A percentile compares a stretch with the other conserved stretches of the same genome.
phyloP scores from a whole-genome alignment of 1,140 invertebrate species.

The Drosophila triauraria region DNA sequence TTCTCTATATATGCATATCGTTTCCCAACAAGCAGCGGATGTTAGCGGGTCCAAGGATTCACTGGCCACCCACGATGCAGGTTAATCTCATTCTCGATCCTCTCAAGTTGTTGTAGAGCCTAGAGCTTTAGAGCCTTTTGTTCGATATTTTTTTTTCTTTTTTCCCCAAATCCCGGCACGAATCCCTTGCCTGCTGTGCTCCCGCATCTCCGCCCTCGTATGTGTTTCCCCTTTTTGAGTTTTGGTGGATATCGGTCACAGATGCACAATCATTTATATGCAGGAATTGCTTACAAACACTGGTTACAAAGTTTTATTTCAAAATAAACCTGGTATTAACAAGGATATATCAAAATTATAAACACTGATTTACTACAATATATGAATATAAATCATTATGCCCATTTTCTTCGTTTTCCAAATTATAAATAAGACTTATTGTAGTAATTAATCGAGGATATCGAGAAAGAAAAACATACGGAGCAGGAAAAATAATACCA shows the following conservation, averaged over 20 bases:
- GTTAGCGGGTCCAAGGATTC: constrained; percentile 92
- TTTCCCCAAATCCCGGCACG: constrained; percentile 19
- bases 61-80: constrained; percentile 91
- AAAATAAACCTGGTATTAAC: constrained; percentile 11
- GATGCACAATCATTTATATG: constrained; percentile 20
- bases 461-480: not conserved
- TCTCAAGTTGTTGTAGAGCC: constrained; percentile 1
- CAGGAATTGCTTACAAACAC: constrained; percentile 6
- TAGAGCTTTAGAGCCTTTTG: constrained; percentile 9
- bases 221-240: not conserved
- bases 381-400: not conserved
- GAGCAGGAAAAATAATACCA: not conserved
- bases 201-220: not conserved
- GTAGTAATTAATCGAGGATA: not conserved
- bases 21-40: constrained; percentile 87
- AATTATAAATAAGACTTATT: constrained; percentile 13
- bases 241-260: constrained; percentile 13
- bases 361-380: too few relatives aligned
- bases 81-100: constrained; percentile 83
- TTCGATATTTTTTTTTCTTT: not conserved
- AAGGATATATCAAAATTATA: constrained; percentile 1
- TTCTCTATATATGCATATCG: constrained; percentile 43
- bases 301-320: constrained; percentile 4
- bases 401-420: not conserved
- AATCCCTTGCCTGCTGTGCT: constrained; percentile 14